Conservation (phyloP, 2,797 vertebrate species). For the Eulemur mongoz region DNA sequence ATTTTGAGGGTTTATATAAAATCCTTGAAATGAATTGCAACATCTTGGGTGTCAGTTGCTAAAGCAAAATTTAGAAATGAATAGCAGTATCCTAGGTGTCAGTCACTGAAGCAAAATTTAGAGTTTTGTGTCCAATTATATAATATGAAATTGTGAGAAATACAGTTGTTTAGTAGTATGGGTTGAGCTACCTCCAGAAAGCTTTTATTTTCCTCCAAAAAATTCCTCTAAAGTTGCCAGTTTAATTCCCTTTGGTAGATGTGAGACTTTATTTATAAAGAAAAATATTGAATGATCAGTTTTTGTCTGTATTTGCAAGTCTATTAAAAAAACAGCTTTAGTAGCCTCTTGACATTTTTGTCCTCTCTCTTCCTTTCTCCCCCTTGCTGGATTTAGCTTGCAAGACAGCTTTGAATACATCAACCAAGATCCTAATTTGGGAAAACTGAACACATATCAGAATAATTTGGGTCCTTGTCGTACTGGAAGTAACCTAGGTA, state of each 20-base stretch:
- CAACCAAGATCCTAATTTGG: constrained; percentile 85
- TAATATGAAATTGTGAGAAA: background rate
- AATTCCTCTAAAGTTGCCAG: background rate
- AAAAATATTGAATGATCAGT: constrained; percentile 74
- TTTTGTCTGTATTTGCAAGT: background rate
- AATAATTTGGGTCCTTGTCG: constrained; percentile 85
- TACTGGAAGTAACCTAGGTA: constrained; percentile 89
- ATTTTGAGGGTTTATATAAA: constrained; percentile 35
- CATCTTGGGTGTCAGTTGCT: constrained; percentile 4
- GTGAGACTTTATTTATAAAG: constrained; percentile 12
- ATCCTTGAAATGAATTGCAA: background rate
- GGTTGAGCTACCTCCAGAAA: background rate
- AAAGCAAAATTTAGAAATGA: background rate
- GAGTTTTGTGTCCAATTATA: background rate
- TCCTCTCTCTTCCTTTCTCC: background rate
- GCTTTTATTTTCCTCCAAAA: constrained; percentile 11
- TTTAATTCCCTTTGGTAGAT: background rate
- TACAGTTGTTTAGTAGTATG: background rate
- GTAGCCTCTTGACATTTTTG: constrained; percentile 31
- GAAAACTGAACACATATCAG: constrained; percentile 85
- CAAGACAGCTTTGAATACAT: constrained; percentile 93
- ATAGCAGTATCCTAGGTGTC: background rate
- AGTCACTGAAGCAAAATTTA: background rate
- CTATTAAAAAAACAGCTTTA: background rate
- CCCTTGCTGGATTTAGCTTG: constrained; percentile 84